These are phyloP conservation scores for Cichladusa arquata DNA, from an alignment of 2,113 vertebrate genomes.

Conservation along the genomic window DNA sequence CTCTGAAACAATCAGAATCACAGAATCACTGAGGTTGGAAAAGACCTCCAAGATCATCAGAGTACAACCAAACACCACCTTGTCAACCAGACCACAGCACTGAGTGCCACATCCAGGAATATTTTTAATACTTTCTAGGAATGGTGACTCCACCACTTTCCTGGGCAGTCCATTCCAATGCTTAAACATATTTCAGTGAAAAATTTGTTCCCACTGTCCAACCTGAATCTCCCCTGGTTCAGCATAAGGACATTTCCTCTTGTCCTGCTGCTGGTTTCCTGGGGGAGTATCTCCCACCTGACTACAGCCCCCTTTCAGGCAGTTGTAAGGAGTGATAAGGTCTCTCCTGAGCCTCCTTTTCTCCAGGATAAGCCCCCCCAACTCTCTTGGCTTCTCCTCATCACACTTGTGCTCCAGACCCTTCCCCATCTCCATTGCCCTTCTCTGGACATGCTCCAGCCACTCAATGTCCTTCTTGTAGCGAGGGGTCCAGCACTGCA, in stretches of 20 bases:
- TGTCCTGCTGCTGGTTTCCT: background rate
- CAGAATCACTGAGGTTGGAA: background rate
- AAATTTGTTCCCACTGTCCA: background rate
- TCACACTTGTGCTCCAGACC: background rate
- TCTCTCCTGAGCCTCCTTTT: background rate
- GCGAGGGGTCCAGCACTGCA: background rate
- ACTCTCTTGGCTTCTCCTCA: background rate
- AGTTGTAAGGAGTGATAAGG: background rate
- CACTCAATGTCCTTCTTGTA: background rate
- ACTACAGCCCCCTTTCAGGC: background rate
- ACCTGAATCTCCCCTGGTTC: background rate
- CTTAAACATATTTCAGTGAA: background rate
- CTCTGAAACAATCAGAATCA: background rate
- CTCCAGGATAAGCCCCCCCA: background rate
- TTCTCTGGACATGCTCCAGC: fast-evolving
- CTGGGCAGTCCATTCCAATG: fast-evolving
- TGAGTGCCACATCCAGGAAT: background rate
- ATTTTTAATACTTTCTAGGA: background rate
- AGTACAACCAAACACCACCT: background rate
- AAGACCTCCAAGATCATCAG: background rate
- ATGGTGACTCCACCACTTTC: background rate
- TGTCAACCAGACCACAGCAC: background rate
- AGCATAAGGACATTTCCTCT: background rate
- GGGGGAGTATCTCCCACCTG: background rate
- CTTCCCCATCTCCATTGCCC: background rate